Conservation (phyloP, 2,113 vertebrate genomes). For the Ceyx cyanopectus region DNA sequence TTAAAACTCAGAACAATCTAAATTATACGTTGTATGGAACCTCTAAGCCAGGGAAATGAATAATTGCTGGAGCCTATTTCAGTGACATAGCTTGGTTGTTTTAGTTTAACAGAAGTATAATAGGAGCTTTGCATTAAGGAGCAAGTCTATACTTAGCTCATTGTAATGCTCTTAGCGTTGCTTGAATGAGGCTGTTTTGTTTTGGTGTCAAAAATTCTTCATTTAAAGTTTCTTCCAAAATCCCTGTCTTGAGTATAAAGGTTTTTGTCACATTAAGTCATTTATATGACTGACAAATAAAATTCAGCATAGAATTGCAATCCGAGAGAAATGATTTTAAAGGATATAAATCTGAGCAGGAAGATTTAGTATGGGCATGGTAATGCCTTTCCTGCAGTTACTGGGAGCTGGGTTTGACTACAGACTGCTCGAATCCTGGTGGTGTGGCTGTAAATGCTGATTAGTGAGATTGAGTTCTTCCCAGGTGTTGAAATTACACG, state of each 20-base stretch:
- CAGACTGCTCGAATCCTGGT: not conserved
- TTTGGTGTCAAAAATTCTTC: constrained; percentile 2
- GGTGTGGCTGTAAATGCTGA: constrained; percentile 15
- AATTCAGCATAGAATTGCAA: constrained; percentile 40
- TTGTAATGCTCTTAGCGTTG: constrained; percentile 47
- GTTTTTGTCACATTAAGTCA: constrained; percentile 35
- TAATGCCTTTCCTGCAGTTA: constrained; percentile 24
- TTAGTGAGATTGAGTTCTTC: constrained; percentile 48
- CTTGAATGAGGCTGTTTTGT: constrained; percentile 17
- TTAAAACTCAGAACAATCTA: not conserved
- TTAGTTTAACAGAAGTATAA: constrained; percentile 13
- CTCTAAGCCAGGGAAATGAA: constrained; percentile 38
- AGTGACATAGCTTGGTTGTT: constrained; percentile 36
- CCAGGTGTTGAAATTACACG: constrained; percentile 38
- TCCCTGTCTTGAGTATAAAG: not conserved
- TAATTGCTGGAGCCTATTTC: constrained; percentile 38
- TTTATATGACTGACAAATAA: constrained; percentile 63
- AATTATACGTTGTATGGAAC: constrained; percentile 16
- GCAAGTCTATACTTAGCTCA: constrained; percentile 23
- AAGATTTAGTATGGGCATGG: constrained; percentile 34
- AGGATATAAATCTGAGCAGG: constrained; percentile 51
- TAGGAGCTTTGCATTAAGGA: constrained; percentile 18
- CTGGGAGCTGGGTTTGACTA: not conserved
- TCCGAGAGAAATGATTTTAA: constrained; percentile 39
- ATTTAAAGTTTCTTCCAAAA: constrained; percentile 9